Percentiles rank a stretch among this genome's conserved stretches.
Evolutionary conservation across 1,140 invertebrate genomes (phyloP).

Genomic region (Popillia japonica): DNA sequence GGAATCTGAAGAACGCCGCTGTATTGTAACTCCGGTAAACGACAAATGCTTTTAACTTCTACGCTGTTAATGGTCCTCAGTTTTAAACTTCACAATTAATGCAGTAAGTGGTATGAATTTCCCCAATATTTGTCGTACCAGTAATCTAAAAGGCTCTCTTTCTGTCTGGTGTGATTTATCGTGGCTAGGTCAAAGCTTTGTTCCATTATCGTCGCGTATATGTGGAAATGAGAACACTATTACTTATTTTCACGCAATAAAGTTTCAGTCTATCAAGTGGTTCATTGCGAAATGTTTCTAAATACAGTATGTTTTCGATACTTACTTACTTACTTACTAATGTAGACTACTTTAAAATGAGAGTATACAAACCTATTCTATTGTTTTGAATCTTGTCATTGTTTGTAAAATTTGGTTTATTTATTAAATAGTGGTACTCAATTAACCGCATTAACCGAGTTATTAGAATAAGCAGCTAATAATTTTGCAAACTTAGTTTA

Average conservation of each 20-base stretch:
- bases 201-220: neutral
- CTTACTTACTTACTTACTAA: too few relatives aligned
- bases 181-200: neutral
- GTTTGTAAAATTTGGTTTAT: too few relatives aligned
- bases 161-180: neutral
- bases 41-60: constrained; percentile 21
- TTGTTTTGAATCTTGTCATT: too few relatives aligned
- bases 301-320: too few relatives aligned
- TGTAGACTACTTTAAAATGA: too few relatives aligned
- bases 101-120: constrained; percentile 24
- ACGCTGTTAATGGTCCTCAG: constrained; percentile 6
- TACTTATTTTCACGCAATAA: neutral
- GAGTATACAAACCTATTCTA: too few relatives aligned
- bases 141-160: neutral
- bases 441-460: too few relatives aligned
- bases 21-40: neutral
- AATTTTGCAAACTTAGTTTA: too few relatives aligned
- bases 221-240: neutral
- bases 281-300: neutral
- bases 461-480: too few relatives aligned
- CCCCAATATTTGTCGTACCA: constrained; percentile 9
- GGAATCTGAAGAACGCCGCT: neutral
- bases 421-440: too few relatives aligned
- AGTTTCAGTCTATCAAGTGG: neutral
- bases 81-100: constrained; percentile 34